Conservation (phyloP, 2,797 vertebrate species). For the Podarcis siculus region DNA sequence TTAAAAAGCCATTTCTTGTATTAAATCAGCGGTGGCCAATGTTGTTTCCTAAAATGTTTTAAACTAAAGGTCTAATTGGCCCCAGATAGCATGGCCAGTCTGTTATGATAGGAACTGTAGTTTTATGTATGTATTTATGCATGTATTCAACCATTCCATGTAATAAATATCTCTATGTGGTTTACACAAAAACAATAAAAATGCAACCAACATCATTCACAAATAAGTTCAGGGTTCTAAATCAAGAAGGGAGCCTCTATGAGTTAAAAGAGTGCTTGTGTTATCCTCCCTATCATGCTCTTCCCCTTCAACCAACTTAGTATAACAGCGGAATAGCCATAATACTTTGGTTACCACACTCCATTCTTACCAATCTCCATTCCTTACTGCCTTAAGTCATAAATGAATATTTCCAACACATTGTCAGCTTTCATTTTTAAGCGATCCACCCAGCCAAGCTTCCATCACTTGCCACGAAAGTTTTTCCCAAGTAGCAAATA, state of each 20-base stretch:
- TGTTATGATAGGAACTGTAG: too few species aligned
- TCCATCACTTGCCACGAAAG: not conserved
- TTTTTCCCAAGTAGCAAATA: conserved; percentile 7
- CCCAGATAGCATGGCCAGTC: too few species aligned
- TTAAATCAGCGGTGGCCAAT: too few species aligned
- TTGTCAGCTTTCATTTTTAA: not conserved
- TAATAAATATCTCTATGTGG: not conserved
- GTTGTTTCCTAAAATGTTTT: too few species aligned
- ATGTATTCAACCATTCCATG: not conserved
- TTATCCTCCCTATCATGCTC: not conserved
- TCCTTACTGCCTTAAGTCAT: fast-evolving
- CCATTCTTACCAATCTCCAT: not conserved
- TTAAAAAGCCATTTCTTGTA: too few species aligned
- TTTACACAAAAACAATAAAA: not conserved
- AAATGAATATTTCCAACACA: not conserved
- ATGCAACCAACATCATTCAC: not conserved
- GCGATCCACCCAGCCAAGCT: conserved; percentile 6
- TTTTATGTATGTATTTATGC: too few species aligned
- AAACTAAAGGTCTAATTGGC: too few species aligned
- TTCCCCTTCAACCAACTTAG: not conserved
- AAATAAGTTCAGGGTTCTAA: not conserved
- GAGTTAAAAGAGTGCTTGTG: too few species aligned
- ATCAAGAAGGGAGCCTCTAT: not conserved
- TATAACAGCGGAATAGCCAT: conserved; percentile 4
- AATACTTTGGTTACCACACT: not conserved